Conservation (phyloP, 92 coral and sea anemone species). For the Zoanthus gigantus region DNA sequence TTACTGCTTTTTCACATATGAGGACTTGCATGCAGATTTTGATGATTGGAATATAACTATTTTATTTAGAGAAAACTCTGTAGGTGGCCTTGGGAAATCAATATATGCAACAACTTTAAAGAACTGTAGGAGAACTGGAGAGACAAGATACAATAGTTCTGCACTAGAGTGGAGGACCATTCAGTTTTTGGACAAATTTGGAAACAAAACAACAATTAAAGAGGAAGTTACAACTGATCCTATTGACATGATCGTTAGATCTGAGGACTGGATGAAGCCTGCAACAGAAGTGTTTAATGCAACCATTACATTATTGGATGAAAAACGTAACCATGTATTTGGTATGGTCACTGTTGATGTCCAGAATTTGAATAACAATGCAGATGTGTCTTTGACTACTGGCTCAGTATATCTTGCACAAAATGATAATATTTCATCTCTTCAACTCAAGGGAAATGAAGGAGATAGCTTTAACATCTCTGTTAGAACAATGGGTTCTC, state of each 20-base stretch:
- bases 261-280: conserved; percentile 75
- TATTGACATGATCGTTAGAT: conserved; percentile 55
- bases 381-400: conserved; percentile 55
- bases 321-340: conserved; percentile 70
- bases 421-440: conserved; percentile 41
- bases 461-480: conserved; percentile 60
- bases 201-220: conserved; percentile 51
- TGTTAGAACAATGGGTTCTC: conserved; percentile 71
- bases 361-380: neutral
- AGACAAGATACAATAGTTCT: conserved; percentile 61
- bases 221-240: conserved; percentile 86
- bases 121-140: conserved; percentile 76
- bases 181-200: conserved; percentile 55
- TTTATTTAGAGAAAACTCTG: conserved; percentile 73
- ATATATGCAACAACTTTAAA: conserved; percentile 86
- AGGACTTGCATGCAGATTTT: conserved; percentile 37
- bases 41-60: conserved; percentile 72
- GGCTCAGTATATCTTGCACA: conserved; percentile 74
- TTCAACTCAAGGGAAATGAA: conserved; percentile 60
- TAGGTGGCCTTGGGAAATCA: conserved; percentile 69
- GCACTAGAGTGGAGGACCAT: conserved; percentile 80
- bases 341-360: conserved; percentile 78
- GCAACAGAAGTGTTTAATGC: conserved; percentile 82
- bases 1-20: conserved; percentile 79
- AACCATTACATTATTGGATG: conserved; percentile 76